These are phyloP conservation scores for Caenorhabditis panamensis DNA, from an alignment of 2,888 invertebrate genomes.

Conservation along the genomic window DNA sequence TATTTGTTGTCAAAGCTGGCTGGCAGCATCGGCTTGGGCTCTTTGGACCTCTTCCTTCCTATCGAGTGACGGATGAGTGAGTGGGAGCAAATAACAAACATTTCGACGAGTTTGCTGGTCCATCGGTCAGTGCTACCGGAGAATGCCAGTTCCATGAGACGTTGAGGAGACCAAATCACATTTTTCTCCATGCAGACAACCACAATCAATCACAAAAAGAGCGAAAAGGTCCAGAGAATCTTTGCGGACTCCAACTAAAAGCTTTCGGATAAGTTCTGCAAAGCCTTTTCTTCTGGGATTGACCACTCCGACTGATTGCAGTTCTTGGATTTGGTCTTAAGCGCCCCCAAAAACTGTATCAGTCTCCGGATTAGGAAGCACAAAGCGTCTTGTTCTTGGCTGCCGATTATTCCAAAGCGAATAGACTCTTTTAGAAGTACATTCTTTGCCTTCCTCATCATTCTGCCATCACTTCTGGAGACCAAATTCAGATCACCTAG, in stretches of 20 bases:
- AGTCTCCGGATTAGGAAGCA: neutral
- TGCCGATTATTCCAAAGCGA: neutral
- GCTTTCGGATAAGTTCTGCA: neutral
- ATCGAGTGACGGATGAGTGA: slow-evolving; percentile 7
- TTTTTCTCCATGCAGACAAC: too few species aligned
- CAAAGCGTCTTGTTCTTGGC: neutral
- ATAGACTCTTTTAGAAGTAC: too few species aligned
- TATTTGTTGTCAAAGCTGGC: slow-evolving; percentile 36
- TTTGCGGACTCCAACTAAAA: too few species aligned
- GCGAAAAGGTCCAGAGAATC: too few species aligned
- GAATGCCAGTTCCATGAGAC: too few species aligned
- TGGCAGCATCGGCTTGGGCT: slow-evolving; percentile 30
- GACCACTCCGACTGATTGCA: neutral
- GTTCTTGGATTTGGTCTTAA: neutral
- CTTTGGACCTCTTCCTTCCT: too few species aligned
- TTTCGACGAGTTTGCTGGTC: neutral
- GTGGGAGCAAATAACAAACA: neutral
- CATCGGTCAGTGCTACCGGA: too few species aligned
- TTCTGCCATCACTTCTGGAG: too few species aligned
- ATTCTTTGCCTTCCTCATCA: too few species aligned
- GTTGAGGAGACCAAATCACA: too few species aligned
- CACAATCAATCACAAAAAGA: too few species aligned
- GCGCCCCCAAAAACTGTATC: neutral
- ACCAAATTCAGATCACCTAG: neutral
- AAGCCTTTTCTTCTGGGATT: neutral